Conservation (phyloP, 2,888 invertebrate species). For the Leptothorax acervorum region DNA sequence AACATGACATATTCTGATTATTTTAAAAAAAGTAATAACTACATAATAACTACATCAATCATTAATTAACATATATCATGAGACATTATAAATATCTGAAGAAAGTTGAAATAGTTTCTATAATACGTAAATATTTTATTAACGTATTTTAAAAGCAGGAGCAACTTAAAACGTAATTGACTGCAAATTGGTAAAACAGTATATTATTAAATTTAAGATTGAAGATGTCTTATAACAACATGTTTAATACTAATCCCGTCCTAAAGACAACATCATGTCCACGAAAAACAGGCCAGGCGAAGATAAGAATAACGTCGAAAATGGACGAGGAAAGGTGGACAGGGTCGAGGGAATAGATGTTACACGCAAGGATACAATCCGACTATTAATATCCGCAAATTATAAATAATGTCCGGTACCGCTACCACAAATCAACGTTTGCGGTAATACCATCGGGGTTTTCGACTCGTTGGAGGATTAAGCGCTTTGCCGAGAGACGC, state of each 20-base stretch:
- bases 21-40: neutral
- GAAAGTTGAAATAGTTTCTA: neutral
- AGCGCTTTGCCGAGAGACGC: constrained; percentile 73
- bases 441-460: constrained; percentile 77
- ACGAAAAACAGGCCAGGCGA: neutral
- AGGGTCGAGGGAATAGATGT: neutral
- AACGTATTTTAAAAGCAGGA: neutral
- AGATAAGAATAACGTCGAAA: constrained; percentile 3
- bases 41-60: constrained; percentile 4
- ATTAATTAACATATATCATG: neutral
- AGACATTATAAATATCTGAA: neutral
- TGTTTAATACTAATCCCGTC: neutral
- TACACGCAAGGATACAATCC: constrained; percentile 31
- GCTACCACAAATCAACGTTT: constrained; percentile 81
- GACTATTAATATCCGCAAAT: constrained; percentile 80
- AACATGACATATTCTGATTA: neutral
- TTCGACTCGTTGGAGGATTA: constrained; percentile 75
- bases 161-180: neutral
- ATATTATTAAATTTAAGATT: neutral
- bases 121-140: neutral
- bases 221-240: neutral
- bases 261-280: neutral
- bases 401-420: constrained; percentile 79
- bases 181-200: neutral
- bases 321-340: constrained; percentile 8